A percentile compares a stretch with the other conserved stretches of the same genome.
phyloP scores from a whole-genome alignment of 2,888 invertebrate genomes.

The Aelia acuminata region DNA sequence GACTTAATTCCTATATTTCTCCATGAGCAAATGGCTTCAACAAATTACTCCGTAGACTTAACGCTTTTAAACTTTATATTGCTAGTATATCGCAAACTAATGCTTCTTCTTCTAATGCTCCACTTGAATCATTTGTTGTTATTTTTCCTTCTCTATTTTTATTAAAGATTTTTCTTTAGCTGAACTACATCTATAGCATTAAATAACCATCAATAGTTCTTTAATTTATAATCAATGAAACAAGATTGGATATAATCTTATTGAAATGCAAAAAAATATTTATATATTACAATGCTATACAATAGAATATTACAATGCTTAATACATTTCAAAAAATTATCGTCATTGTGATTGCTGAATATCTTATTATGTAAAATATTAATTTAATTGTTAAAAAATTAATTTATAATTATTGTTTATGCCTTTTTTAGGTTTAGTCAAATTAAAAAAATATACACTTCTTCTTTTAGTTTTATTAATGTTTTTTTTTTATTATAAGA shows the following conservation, averaged over 20 bases:
- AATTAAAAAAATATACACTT: background rate
- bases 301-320: no score
- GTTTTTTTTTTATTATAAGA: background rate
- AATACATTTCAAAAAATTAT: no score
- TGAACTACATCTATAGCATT: background rate
- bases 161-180: background rate
- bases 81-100: background rate
- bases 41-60: no score
- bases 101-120: background rate
- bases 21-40: no score
- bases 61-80: background rate
- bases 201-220: background rate
- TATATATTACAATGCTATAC: background rate
- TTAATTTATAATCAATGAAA: background rate
- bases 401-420: background rate
- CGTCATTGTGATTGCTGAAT: no score
- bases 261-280: background rate
- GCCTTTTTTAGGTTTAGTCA: background rate
- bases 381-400: background rate
- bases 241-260: background rate
- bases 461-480: background rate
- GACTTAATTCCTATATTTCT: no score
- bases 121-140: background rate
- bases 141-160: background rate
- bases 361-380: background rate